A percentile compares a stretch with the other conserved stretches of the same genome.
Conservation (phyloP, 2,113 vertebrate genomes). For the Hippoglossus stenolepis region DNA sequence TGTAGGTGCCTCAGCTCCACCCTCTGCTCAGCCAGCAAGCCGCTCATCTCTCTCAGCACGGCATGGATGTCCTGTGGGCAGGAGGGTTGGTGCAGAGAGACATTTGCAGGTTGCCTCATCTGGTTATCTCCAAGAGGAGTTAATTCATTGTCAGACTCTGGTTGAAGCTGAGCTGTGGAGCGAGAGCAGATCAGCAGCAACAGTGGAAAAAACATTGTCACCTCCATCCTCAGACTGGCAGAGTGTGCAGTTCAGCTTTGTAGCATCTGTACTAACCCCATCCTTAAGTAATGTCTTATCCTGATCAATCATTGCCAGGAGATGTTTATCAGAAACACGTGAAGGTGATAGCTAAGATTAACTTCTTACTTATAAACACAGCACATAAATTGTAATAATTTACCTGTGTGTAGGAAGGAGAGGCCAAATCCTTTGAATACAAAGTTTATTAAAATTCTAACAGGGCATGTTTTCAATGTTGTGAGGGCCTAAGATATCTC, state of each 20-base stretch:
- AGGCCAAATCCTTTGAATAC: not conserved
- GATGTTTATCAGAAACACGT: not conserved
- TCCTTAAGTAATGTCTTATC: constrained; percentile 27
- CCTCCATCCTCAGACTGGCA: constrained; percentile 16
- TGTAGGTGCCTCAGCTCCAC: constrained; percentile 45
- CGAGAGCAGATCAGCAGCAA: constrained; percentile 39
- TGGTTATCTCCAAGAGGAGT: not conserved
- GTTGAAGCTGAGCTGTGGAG: constrained; percentile 11
- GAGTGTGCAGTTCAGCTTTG: not conserved
- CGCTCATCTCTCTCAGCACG: constrained; percentile 59
- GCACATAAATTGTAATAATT: not conserved
- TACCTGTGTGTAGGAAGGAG: not conserved
- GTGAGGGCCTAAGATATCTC: not conserved
- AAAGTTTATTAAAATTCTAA: not conserved
- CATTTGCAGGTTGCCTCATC: not conserved
- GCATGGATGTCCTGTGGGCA: constrained; percentile 42
- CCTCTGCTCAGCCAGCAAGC: constrained; percentile 43
- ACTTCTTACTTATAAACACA: not conserved
- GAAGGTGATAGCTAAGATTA: not conserved
- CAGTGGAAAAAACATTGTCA: not conserved
- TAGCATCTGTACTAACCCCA: not conserved
- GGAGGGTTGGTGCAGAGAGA: not conserved
- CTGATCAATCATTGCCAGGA: constrained; percentile 27
- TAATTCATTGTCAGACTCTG: constrained; percentile 19
- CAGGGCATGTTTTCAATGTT: too few species aligned